These are phyloP conservation scores for Papilio elwesi DNA, from an alignment of 2,888 invertebrate species.

Conservation along the genomic window DNA sequence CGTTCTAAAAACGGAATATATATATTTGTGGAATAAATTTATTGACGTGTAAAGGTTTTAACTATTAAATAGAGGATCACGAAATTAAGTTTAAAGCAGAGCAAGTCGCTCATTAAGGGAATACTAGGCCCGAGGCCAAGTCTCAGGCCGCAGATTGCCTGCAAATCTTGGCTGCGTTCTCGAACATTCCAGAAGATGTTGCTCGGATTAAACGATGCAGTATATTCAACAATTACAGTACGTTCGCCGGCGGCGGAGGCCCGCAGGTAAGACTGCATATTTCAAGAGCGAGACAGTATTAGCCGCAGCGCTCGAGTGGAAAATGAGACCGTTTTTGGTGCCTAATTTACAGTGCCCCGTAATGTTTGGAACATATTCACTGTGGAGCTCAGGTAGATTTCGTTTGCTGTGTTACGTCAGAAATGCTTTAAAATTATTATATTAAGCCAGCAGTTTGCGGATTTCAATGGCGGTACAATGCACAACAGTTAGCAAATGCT, in stretches of 20 bases:
- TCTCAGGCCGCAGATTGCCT: slow-evolving; percentile 71
- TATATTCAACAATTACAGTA: slow-evolving; percentile 81
- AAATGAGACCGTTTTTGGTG: slow-evolving; percentile 81
- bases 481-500: slow-evolving; percentile 53
- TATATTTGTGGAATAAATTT: neutral
- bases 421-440: slow-evolving; percentile 60
- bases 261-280: slow-evolving; percentile 80
- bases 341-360: slow-evolving; percentile 77
- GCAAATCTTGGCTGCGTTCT: slow-evolving; percentile 81
- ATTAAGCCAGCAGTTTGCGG: slow-evolving; percentile 63
- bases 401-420: slow-evolving; percentile 51
- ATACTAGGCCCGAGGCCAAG: slow-evolving; percentile 78
- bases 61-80: slow-evolving; percentile 52
- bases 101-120: slow-evolving; percentile 70
- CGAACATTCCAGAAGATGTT: slow-evolving; percentile 82
- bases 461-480: slow-evolving; percentile 60
- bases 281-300: slow-evolving; percentile 81
- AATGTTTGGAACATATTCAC: slow-evolving; percentile 70
- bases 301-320: slow-evolving; percentile 85
- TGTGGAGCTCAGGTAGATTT: slow-evolving; percentile 62
- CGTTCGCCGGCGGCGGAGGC: slow-evolving; percentile 62
- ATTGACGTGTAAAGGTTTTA: slow-evolving; percentile 42
- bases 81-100: slow-evolving; percentile 63
- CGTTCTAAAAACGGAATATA: neutral
- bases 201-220: slow-evolving; percentile 79